Evolutionary conservation across 2,797 vertebrate species (phyloP), one percentile per base, ranked within the genome.

Genomic region (Microcaecilia unicolor): DNA sequence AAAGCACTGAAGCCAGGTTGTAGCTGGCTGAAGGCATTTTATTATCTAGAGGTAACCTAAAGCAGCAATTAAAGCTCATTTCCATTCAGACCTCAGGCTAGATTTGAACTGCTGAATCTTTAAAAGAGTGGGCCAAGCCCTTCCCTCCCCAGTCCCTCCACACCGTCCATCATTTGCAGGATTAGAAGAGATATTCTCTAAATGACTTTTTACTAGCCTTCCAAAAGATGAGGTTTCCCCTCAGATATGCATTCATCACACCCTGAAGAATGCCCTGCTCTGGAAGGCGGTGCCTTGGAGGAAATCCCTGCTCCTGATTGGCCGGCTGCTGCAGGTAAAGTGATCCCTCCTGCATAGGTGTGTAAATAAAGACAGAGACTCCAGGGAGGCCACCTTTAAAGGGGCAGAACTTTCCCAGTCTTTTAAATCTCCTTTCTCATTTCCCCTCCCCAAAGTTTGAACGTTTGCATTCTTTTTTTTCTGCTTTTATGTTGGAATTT

Each of bases 341-440:
- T 54, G 74, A 73, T 61, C 66, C 63, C 78, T 82, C 67, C 77
- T 80, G 72, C 61, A 54, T 62, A 71, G 80, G 81, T 74, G 83
- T 70, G 66, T 80, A 86, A 81, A 90, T 89, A 87, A 84, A 84
- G 76, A 70, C 43, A 58, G 61, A 75, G 66, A 62, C 61, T 50
- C 34, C n/a, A 18, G 54, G 30, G 54, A 44, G 58, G 26, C 44
- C 61, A 58, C 60, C 67, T 63, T 56, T 58, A 43, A 61, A 55
- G 60, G 60, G 61, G 54, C 58, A 27, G 54, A 56, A 48, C 51
- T 41, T 22, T 55, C 25, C n/a, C n/a, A n/a, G n/a, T n/a, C 46
- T 37, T 22, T 9, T 33, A 48, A 44, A 24, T 18, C 48, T 29
- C 31, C 24, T 18, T 37, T 28, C 15, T 18, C 27, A 22, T 28